Evolutionary conservation across 1,140 invertebrate species (phyloP).

Genomic region (Teleopsis dalmanni): DNA sequence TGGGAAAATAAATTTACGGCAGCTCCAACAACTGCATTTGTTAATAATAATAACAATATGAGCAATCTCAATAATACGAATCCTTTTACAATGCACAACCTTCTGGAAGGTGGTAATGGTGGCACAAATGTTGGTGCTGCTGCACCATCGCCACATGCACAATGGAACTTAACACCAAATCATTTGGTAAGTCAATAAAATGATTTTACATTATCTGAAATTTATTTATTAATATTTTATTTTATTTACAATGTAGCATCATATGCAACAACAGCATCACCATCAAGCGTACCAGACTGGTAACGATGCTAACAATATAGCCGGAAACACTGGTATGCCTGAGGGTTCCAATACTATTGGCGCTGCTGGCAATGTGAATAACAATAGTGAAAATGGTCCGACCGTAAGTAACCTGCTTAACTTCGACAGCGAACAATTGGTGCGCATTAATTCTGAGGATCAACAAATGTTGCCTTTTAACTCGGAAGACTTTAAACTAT

Average conservation of each 20-base stretch:
- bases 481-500: slow-evolving; percentile 43
- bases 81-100: slow-evolving; percentile 37
- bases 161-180: slow-evolving; percentile 36
- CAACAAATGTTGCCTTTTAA: slow-evolving; percentile 46
- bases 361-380: slow-evolving; percentile 11
- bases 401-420: slow-evolving; percentile 43
- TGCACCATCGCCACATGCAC: slow-evolving; percentile 16
- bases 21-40: slow-evolving; percentile 9
- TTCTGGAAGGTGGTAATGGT: slow-evolving; percentile 18
- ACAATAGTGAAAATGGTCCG: slow-evolving; percentile 24
- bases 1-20: slow-evolving; percentile 34
- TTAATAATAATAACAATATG: slow-evolving; percentile 27
- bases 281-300: slow-evolving; percentile 8
- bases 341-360: slow-evolving; percentile 4
- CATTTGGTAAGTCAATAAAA: slow-evolving; percentile 23
- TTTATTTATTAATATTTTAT: neutral
- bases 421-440: slow-evolving; percentile 47
- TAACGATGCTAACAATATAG: slow-evolving; percentile 14
- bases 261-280: slow-evolving; percentile 21
- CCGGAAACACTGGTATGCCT: neutral
- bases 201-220: no score
- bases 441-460: slow-evolving; percentile 45
- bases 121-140: neutral
- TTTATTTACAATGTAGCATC: slow-evolving; percentile 16
- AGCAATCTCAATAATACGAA: slow-evolving; percentile 30